Evolutionary conservation across 2,888 invertebrate species (phyloP).

Genomic region (Ferdinandea cuprea): DNA sequence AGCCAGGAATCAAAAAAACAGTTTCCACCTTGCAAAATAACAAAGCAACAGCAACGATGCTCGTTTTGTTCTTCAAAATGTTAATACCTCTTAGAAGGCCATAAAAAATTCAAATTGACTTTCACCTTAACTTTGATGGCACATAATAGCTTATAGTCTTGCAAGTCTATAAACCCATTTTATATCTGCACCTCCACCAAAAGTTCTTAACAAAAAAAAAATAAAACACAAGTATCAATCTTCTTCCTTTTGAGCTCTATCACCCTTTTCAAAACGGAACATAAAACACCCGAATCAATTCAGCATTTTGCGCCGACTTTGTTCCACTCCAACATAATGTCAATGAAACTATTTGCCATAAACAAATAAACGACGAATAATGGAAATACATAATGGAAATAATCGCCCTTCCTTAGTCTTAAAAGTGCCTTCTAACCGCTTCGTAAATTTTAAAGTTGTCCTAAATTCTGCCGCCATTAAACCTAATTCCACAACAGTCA

Average conservation of each 20-base stretch:
- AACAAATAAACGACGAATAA: conserved; percentile 56
- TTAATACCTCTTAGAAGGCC: not conserved
- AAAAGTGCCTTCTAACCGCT: conserved; percentile 67
- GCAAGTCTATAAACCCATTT: not conserved
- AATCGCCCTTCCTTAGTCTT: conserved; percentile 29
- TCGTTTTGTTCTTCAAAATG: not conserved
- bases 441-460: conserved; percentile 72
- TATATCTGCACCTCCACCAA: not conserved
- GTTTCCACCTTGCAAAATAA: not conserved
- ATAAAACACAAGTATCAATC: not conserved
- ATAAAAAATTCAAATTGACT: not conserved
- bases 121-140: not conserved
- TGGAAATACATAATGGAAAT: conserved; percentile 58
- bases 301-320: not conserved
- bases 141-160: not conserved
- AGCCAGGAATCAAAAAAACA: not conserved
- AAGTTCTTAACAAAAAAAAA: not conserved
- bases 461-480: conserved; percentile 66
- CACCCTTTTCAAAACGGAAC: not conserved
- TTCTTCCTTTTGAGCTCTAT: not conserved
- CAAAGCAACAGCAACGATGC: not conserved
- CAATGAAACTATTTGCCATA: conserved; percentile 61
- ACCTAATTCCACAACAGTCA: conserved; percentile 46
- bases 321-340: conserved; percentile 6
- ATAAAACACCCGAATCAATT: conserved; percentile 45